A percentile compares a stretch with the other conserved stretches of the same genome.
Evolutionary conservation across 2,113 vertebrate species (phyloP).

Genomic region (Vulpes ferrilata): DNA sequence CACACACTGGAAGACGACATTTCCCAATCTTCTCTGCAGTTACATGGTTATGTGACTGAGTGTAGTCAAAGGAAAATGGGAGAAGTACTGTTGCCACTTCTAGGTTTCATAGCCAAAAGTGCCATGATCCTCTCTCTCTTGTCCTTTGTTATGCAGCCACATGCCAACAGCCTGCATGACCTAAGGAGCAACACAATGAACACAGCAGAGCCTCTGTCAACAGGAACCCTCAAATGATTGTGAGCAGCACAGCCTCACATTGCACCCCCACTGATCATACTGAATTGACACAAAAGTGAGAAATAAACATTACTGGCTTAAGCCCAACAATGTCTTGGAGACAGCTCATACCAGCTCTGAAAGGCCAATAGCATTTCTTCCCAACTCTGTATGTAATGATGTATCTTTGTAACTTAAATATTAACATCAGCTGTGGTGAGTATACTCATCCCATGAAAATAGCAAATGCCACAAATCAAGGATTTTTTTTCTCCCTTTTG

Average conservation of each 20-base stretch:
- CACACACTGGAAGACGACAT: neutral
- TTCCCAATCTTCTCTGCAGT: neutral
- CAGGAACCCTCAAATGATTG: neutral
- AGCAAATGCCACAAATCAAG: conserved; percentile 30
- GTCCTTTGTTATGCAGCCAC: neutral
- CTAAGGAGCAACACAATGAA: neutral
- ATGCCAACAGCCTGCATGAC: neutral
- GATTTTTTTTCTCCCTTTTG: neutral
- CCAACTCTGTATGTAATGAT: neutral
- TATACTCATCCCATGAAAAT: neutral
- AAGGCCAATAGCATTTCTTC: neutral
- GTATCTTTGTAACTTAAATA: neutral
- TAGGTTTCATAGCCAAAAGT: neutral
- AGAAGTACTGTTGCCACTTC: neutral
- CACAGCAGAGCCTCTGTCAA: neutral
- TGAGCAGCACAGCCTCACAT: neutral
- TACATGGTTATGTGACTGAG: neutral
- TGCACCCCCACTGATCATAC: neutral
- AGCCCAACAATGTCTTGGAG: neutral
- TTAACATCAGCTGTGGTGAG: neutral
- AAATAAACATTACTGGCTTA: neutral
- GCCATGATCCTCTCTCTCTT: neutral
- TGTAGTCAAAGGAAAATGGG: neutral
- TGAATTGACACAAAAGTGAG: neutral
- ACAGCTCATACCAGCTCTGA: neutral